These are phyloP conservation scores for Melospiza melodia DNA, from an alignment of 2,113 vertebrate genomes.

Conservation along the genomic window DNA sequence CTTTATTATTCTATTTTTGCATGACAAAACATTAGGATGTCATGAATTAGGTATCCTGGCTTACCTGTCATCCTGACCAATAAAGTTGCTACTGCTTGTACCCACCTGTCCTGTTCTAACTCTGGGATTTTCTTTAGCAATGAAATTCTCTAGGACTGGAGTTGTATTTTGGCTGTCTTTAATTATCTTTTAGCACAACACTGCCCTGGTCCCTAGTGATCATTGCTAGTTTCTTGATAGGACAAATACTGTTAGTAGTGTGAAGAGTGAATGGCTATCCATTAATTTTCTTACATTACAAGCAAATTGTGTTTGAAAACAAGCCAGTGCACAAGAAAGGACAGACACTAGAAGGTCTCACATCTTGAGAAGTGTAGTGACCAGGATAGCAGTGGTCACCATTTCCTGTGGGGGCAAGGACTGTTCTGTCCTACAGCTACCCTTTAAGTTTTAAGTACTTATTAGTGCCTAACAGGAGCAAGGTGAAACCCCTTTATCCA, in stretches of 20 bases:
- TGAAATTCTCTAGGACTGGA: not conserved
- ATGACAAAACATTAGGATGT: not conserved
- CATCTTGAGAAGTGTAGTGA: not conserved
- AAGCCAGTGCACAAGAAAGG: not conserved
- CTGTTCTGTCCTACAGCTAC: not conserved
- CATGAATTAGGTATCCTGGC: not conserved
- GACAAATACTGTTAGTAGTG: not conserved
- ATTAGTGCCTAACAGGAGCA: not conserved
- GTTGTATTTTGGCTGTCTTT: not conserved
- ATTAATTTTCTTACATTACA: not conserved
- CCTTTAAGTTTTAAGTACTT: not conserved
- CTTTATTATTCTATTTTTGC: not conserved
- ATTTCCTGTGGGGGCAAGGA: not conserved
- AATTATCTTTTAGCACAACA: not conserved
- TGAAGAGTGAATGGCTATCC: not conserved
- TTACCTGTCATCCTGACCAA: not conserved
- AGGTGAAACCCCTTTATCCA: not conserved
- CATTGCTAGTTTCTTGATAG: not conserved
- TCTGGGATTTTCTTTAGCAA: not conserved
- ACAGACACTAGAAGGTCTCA: not conserved
- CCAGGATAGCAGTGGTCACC: not conserved
- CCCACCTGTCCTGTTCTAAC: rapidly evolving
- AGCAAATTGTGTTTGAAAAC: not conserved
- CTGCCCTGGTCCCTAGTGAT: not conserved
- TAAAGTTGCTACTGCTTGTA: not conserved